Conservation (phyloP, 2,888 invertebrate genomes). For the Stenchaetothrips biformis region DNA sequence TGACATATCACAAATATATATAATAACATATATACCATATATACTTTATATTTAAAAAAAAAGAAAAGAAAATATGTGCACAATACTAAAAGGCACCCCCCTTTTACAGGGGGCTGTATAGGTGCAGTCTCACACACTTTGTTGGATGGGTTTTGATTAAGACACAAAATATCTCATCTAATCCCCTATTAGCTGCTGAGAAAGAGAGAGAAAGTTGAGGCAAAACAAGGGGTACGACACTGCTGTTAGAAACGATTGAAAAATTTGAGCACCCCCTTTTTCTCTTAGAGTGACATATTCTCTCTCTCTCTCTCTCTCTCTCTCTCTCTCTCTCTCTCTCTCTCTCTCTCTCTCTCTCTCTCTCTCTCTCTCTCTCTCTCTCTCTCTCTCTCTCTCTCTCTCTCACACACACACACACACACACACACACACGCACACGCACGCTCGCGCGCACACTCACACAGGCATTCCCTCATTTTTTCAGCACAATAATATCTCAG, state of each 20-base stretch:
- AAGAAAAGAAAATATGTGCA: background rate
- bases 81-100: background rate
- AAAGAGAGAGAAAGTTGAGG: too few species aligned
- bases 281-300: background rate
- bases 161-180: background rate
- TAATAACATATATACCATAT: background rate
- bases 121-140: constrained; percentile 1
- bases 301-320: background rate
- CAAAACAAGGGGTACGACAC: too few species aligned
- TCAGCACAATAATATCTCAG: too few species aligned
- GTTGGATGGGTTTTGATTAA: background rate
- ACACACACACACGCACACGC: background rate
- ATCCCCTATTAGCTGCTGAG: background rate
- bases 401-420: background rate
- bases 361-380: background rate
- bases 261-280: too few species aligned
- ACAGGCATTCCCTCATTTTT: background rate
- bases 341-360: too few species aligned
- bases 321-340: background rate
- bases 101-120: background rate
- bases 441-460: background rate
- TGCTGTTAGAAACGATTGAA: too few species aligned
- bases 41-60: background rate
- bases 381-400: background rate
- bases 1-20: constrained; percentile 22